These are phyloP conservation scores for Epinotia brunnichana DNA, from an alignment of 2,888 invertebrate species.

Conservation along the genomic window DNA sequence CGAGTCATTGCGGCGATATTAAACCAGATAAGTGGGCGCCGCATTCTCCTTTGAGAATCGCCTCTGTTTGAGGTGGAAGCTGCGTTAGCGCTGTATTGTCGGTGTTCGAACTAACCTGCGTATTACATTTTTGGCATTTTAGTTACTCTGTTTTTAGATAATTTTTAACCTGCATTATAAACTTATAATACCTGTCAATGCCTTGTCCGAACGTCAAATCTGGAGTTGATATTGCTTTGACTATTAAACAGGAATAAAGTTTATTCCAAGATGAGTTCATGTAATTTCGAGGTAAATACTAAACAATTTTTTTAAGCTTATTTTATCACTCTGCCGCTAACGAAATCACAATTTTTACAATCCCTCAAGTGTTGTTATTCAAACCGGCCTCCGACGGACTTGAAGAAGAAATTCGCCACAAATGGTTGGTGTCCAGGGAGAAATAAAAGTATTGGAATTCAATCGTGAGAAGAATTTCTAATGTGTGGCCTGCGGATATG, in stretches of 20 bases:
- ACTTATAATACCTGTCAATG: too few species aligned
- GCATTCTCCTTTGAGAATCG: slow-evolving; percentile 8
- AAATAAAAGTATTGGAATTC: slow-evolving; percentile 62
- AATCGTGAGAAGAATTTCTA: slow-evolving; percentile 37
- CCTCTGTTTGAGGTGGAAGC: background rate
- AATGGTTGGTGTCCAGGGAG: slow-evolving; percentile 60
- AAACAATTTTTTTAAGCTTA: too few species aligned
- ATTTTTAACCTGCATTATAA: too few species aligned
- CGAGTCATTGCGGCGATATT: slow-evolving; percentile 38
- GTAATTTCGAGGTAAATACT: too few species aligned
- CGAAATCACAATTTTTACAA: background rate
- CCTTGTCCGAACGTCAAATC: too few species aligned
- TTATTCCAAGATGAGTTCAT: too few species aligned
- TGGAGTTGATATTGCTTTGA: too few species aligned
- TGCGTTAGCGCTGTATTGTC: slow-evolving; percentile 12
- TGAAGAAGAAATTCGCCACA: slow-evolving; percentile 62
- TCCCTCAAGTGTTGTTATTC: slow-evolving; percentile 22
- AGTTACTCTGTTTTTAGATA: too few species aligned
- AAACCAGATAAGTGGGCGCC: slow-evolving; percentile 30
- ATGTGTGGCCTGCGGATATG: slow-evolving; percentile 3
- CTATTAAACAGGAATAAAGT: too few species aligned
- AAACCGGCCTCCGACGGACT: slow-evolving; percentile 2
- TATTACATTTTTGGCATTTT: background rate
- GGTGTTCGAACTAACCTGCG: background rate
- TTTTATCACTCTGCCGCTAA: background rate